phyloP scores from a whole-genome alignment of 2,888 invertebrate species.

The Drosophila bunnanda region DNA sequence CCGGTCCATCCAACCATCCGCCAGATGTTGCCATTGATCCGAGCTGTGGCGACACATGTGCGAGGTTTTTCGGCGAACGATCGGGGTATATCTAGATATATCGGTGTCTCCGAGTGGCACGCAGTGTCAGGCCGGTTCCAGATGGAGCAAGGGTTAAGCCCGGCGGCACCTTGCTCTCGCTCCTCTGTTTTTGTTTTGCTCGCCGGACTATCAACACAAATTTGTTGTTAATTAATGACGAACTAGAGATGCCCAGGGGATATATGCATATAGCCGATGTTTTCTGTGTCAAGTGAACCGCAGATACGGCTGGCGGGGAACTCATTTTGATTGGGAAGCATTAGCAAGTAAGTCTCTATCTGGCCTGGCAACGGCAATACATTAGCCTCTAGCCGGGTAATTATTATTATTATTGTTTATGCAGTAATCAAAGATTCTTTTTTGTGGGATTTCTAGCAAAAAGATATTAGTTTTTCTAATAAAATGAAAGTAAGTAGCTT shows the following conservation, averaged over 20 bases:
- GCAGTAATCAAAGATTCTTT: background rate
- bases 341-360: conserved; percentile 6
- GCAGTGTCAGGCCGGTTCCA: conserved; percentile 79
- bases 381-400: background rate
- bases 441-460: background rate
- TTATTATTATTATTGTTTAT: conserved; percentile 6
- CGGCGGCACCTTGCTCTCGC: conserved; percentile 25
- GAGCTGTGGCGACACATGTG: conserved; percentile 32
- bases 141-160: conserved; percentile 4
- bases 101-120: conserved; percentile 69
- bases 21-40: conserved; percentile 53
- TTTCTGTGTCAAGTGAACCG: conserved; percentile 32
- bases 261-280: conserved; percentile 7
- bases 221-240: conserved; percentile 47
- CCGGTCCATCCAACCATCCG: background rate
- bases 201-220: conserved; percentile 27
- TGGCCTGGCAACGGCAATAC: conserved; percentile 22
- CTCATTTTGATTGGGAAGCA: conserved; percentile 4
- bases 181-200: conserved; percentile 32
- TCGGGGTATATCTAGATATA: background rate
- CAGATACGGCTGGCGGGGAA: conserved; percentile 5
- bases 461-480: background rate
- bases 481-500: background rate
- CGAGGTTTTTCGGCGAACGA: conserved; percentile 19
- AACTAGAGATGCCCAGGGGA: conserved; percentile 36